These are phyloP conservation scores for Asbolus verrucosus DNA, from an alignment of 1,140 invertebrate genomes.

Conservation along the genomic window DNA sequence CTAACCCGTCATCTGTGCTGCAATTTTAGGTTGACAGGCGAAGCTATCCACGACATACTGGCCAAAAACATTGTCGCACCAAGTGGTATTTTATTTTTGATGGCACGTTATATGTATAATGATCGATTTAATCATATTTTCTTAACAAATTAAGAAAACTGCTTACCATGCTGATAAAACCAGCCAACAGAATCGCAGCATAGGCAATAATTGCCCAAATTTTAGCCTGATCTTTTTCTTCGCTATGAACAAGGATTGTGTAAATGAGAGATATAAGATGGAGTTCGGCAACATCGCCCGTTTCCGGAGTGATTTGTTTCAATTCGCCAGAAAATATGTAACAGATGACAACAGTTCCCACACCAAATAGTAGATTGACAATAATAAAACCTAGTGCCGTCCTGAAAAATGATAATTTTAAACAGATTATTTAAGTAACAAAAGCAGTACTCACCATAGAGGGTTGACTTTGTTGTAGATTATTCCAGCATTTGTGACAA, in stretches of 20 bases:
- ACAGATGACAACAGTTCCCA: conserved; percentile 63
- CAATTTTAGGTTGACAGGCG: no score
- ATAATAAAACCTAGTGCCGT: conserved; percentile 66
- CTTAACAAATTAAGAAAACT: no score
- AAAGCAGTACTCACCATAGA: conserved; percentile 70
- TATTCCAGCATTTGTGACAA: conserved; percentile 70
- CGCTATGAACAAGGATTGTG: conserved; percentile 61
- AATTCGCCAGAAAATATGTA: conserved; percentile 62
- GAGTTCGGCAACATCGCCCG: conserved; percentile 62
- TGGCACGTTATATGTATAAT: no score
- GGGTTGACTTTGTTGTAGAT: conserved; percentile 71
- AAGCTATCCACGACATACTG: no score
- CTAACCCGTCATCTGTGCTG: no score
- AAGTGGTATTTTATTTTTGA: no score
- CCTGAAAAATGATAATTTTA: conserved; percentile 60
- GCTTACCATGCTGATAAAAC: conserved; percentile 68
- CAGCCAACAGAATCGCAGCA: conserved; percentile 64
- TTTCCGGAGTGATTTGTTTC: conserved; percentile 49
- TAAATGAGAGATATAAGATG: conserved; percentile 66
- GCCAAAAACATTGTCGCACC: no score
- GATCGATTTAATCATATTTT: no score
- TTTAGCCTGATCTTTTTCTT: conserved; percentile 56
- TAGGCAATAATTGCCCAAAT: conserved; percentile 66
- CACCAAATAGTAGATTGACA: conserved; percentile 65
- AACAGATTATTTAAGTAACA: no score